A percentile compares a stretch with the other conserved stretches of the same genome.
Conservation (phyloP, 2,113 vertebrate genomes). For the Caranx ignobilis region DNA sequence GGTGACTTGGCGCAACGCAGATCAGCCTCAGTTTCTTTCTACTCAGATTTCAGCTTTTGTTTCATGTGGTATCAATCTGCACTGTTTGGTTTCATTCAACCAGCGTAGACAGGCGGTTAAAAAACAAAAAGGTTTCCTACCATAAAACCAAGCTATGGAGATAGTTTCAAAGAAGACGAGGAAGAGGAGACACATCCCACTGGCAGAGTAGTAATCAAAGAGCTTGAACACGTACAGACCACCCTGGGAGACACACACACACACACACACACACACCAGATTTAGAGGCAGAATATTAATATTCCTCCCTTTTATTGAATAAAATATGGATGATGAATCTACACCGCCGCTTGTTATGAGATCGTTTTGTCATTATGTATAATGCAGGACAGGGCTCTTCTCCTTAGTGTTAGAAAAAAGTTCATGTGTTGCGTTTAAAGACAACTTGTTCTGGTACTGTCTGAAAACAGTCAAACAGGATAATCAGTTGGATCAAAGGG, state of each 20-base stretch:
- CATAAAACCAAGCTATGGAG: slow-evolving; percentile 94
- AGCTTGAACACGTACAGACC: slow-evolving; percentile 94
- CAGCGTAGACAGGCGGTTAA: not conserved
- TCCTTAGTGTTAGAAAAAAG: not conserved
- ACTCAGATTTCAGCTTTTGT: not conserved
- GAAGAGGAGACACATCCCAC: slow-evolving; percentile 93
- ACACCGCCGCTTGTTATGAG: slow-evolving; percentile 41
- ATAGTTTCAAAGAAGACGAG: slow-evolving; percentile 94
- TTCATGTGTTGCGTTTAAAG: not conserved
- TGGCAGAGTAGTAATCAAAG: slow-evolving; percentile 95
- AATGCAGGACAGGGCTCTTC: slow-evolving; percentile 29
- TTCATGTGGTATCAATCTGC: not conserved
- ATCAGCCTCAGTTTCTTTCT: not conserved
- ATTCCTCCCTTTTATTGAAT: slow-evolving; percentile 34
- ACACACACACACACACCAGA: slow-evolving; percentile 44
- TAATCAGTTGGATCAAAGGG: not conserved
- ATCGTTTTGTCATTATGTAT: slow-evolving; percentile 38
- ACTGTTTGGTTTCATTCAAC: not conserved
- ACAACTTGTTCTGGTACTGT: not conserved
- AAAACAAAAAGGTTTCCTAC: slow-evolving; percentile 79
- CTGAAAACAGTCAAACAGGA: not conserved
- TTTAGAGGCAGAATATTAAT: slow-evolving; percentile 50
- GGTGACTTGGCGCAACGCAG: not conserved
- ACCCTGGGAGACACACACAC: slow-evolving; percentile 81
- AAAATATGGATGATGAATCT: slow-evolving; percentile 46